Evolutionary conservation across 2,113 vertebrate genomes (phyloP), one percentile per base, ranked within the genome.

Genomic region (Proterorhinus semilunaris): DNA sequence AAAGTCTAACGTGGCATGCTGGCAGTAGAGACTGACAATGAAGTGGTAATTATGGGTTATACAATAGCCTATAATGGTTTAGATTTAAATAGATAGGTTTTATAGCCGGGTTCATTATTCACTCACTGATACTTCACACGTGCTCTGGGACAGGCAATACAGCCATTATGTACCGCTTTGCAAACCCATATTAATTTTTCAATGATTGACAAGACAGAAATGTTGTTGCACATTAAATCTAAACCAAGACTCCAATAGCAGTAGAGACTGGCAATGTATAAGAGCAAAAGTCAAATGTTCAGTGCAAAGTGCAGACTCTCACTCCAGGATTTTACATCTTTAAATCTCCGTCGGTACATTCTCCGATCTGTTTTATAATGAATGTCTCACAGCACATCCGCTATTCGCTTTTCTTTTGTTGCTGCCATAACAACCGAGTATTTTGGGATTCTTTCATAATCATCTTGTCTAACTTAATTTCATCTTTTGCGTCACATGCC

Each of bases 391-490:
- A 42, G 27, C 12, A 42, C 27, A n/a, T n/a, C 8, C 13, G n/a
- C 42, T 15, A n/a, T 44, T 51, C 58, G 44, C 5, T 61, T 61
- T 61, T 43, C 58, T 15, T 61, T 45, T 3, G 27, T 61, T 61
- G 36, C 42, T 61, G 42, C 58, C 57, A 59, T 59, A 59, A 45
- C 58, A 61, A 61, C 58, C 58, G 15, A 45, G 42, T n/a, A 44
- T 61, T 61, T 61, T 44, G 13, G 13, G 58, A 61, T 45, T 15
- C 58, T 44, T 43, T 61, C 13, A 43, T n/a, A 43, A 15, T 59
- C 53, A 55, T n/a, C 9, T 55, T 55, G 6, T 55, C 17, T 55
- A 55, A 55, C 27, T 55, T 55, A 21, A 55, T 59, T 11, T 59
- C 12, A 36, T 15, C 57, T 59, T 59, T 59, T 13, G 12, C 43